A percentile compares a stretch with the other conserved stretches of the same genome.
Conservation (phyloP, 2,888 invertebrate species). For the Eugnorisma glareosa region DNA sequence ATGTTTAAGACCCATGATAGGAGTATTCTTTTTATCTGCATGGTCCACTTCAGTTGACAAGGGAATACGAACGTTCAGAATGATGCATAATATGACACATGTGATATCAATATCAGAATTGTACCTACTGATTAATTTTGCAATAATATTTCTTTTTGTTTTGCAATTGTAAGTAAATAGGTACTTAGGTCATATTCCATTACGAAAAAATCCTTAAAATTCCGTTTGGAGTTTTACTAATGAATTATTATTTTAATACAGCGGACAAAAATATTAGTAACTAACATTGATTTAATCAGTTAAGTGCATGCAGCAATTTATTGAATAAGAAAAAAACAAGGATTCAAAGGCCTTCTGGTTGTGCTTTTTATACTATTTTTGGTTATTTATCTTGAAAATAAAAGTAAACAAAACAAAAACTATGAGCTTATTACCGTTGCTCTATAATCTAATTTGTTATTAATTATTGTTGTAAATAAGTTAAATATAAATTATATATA, state of each 20-base stretch:
- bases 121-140: constrained; percentile 8
- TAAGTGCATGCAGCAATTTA: neutral
- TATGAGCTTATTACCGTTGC: neutral
- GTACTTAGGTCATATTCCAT: neutral
- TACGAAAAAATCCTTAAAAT: neutral
- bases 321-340: neutral
- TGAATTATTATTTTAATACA: neutral
- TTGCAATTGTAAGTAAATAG: neutral
- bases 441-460: constrained; percentile 11
- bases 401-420: neutral
- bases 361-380: neutral
- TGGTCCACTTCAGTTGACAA: constrained; percentile 32
- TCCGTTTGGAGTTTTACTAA: neutral
- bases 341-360: neutral
- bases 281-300: neutral
- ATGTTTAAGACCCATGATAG: constrained; percentile 1
- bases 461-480: constrained; percentile 9
- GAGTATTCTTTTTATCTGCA: constrained; percentile 22
- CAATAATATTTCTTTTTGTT: neutral
- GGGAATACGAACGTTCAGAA: constrained; percentile 10
- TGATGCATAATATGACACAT: constrained; percentile 4
- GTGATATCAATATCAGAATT: constrained; percentile 9
- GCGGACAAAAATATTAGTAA: neutral
- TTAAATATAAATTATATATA: constrained; percentile 19
- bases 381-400: neutral